These are phyloP conservation scores for Heliocidaris erythrogramma DNA, from an alignment of 35 echinoderm and acorn worm genomes.

Conservation along the genomic window DNA sequence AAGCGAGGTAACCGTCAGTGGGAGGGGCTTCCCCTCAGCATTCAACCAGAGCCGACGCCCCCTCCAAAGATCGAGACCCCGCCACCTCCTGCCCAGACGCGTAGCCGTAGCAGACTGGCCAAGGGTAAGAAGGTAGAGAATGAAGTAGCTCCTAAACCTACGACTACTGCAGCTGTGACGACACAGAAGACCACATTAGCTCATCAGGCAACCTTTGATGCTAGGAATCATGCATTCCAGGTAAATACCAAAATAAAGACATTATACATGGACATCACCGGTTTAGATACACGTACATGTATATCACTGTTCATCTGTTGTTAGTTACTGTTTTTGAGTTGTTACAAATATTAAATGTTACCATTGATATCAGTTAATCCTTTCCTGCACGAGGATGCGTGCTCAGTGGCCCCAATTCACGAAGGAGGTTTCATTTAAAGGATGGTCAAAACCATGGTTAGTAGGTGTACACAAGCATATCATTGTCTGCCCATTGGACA, in stretches of 20 bases:
- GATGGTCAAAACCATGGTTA: too few species aligned
- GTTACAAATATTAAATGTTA: too few species aligned
- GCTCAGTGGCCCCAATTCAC: too few species aligned
- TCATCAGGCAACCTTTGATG: constrained; percentile 66
- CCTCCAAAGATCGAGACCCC: constrained; percentile 27
- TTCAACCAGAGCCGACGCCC: constrained; percentile 38
- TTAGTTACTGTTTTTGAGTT: too few species aligned
- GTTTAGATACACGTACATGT: too few species aligned
- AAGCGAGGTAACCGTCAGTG: constrained; percentile 77
- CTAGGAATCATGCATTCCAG: constrained; percentile 71
- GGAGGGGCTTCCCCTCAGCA: constrained; percentile 68
- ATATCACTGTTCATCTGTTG: too few species aligned
- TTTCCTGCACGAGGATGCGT: too few species aligned
- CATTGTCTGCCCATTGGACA: too few species aligned
- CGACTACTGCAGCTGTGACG: constrained; percentile 65
- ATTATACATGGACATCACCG: too few species aligned
- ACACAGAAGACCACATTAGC: constrained; percentile 79
- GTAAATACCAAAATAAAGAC: constrained; percentile 43
- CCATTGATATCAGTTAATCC: too few species aligned
- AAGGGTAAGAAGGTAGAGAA: not conserved
- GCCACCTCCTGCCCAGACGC: not conserved
- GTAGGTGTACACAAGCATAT: too few species aligned
- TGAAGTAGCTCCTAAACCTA: constrained; percentile 38
- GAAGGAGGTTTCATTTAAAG: too few species aligned
- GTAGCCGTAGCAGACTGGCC: not conserved